phyloP scores from a whole-genome alignment of 1,140 invertebrate genomes.

The Goniozus legneri region DNA sequence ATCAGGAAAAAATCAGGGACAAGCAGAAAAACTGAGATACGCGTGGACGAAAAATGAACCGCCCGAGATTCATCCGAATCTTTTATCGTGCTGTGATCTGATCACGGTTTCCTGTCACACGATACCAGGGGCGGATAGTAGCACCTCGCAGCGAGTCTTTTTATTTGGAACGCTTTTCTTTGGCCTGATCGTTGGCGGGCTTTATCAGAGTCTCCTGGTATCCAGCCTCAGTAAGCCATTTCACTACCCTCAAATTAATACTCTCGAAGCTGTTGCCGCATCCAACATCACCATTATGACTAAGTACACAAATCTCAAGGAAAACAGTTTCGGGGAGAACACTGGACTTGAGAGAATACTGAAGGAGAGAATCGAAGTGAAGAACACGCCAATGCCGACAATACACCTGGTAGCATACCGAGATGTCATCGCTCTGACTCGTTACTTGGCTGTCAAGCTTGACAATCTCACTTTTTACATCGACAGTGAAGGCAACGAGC shows the following conservation, averaged over 20 bases:
- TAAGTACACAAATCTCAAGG: constrained; percentile 30
- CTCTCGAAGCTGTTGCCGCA: constrained; percentile 23
- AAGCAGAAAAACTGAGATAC: too few species aligned
- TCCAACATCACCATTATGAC: constrained; percentile 26
- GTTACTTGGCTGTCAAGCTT: constrained; percentile 10
- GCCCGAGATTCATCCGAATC: constrained; percentile 10
- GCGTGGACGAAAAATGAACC: constrained; percentile 1
- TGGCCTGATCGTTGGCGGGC: constrained; percentile 16
- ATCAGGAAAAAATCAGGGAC: too few species aligned
- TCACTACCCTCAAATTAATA: constrained; percentile 24
- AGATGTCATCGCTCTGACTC: constrained; percentile 6
- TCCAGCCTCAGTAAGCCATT: constrained; percentile 28
- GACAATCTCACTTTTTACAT: constrained; percentile 16
- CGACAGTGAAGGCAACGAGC: constrained; percentile 20
- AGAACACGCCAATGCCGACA: background rate
- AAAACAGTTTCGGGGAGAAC: constrained; percentile 15
- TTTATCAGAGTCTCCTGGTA: constrained; percentile 30
- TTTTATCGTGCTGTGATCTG: constrained; percentile 8
- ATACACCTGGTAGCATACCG: constrained; percentile 7
- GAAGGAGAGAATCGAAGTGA: background rate
- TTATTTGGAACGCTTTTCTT: constrained; percentile 24
- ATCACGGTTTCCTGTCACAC: constrained; percentile 16
- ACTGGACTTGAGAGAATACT: constrained; percentile 7
- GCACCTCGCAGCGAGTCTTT: constrained; percentile 16
- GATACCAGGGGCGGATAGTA: constrained; percentile 2